Evolutionary conservation across 2,888 invertebrate genomes (phyloP).

Genomic region (Macrosiphum euphorbiae): DNA sequence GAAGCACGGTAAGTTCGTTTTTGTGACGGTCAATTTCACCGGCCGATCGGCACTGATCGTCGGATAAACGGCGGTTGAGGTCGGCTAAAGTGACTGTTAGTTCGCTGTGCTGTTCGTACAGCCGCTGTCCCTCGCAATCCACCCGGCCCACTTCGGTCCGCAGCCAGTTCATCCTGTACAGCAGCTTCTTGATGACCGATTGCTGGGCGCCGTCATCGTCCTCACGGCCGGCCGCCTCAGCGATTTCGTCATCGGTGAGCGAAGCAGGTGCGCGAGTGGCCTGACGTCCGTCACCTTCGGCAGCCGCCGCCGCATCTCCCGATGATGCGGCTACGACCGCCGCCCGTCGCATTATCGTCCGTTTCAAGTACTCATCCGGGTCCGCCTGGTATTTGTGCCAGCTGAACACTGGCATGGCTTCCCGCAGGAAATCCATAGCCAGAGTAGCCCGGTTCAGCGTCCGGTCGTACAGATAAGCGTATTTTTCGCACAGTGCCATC

Average conservation of each 20-base stretch:
- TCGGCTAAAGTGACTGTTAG: neutral
- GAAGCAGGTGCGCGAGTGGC: neutral
- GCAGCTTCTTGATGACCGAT: constrained; percentile 32
- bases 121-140: constrained; percentile 37
- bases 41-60: neutral
- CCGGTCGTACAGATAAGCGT: constrained; percentile 31
- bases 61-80: neutral
- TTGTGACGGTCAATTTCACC: constrained; percentile 22
- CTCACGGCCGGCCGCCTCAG: neutral
- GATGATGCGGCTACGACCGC: neutral
- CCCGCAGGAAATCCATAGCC: constrained; percentile 41
- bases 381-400: constrained; percentile 42
- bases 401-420: constrained; percentile 34
- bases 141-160: constrained; percentile 37
- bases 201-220: neutral
- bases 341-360: neutral
- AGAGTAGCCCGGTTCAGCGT: constrained; percentile 53
- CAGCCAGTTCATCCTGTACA: constrained; percentile 49
- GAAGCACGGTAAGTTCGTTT: constrained; percentile 21
- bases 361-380: constrained; percentile 14
- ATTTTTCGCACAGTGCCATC: constrained; percentile 15
- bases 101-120: constrained; percentile 33
- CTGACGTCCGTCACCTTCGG: neutral
- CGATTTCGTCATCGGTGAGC: too few relatives aligned
- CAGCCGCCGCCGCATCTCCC: neutral